These are phyloP conservation scores for Antheraea mylitta DNA, from an alignment of 1,140 invertebrate species.

Conservation along the genomic window DNA sequence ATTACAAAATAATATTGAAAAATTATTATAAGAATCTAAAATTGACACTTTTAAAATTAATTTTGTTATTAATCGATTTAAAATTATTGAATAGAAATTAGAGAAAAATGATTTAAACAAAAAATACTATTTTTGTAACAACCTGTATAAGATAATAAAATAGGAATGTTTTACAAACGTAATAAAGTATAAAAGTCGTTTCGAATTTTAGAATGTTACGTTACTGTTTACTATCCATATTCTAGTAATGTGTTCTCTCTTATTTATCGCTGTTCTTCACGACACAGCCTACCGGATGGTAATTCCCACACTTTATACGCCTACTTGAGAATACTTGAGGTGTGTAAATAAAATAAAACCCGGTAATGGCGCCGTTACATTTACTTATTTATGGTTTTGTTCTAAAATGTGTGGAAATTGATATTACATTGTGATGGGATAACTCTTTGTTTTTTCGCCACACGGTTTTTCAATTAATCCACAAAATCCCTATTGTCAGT, in stretches of 20 bases:
- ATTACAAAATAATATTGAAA: no score
- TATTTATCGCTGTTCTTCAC: slow-evolving; percentile 40
- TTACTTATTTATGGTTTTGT: slow-evolving; percentile 12
- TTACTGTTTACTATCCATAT: neutral
- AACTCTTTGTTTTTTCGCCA: neutral
- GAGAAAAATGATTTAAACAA: no score
- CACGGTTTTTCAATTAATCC: neutral
- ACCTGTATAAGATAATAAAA: neutral
- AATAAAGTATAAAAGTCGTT: neutral
- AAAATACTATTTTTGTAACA: no score
- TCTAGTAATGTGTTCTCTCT: slow-evolving; percentile 16
- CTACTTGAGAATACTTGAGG: slow-evolving; percentile 52
- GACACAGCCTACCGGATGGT: slow-evolving; percentile 40
- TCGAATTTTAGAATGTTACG: neutral
- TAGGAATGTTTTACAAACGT: neutral
- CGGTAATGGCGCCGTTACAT: slow-evolving; percentile 19
- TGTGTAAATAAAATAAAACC: slow-evolving; percentile 61
- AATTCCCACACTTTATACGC: slow-evolving; percentile 61
- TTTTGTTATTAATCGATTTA: no score
- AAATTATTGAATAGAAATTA: no score
- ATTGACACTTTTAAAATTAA: no score
- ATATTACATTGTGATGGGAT: slow-evolving; percentile 5
- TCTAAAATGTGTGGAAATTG: slow-evolving; percentile 10
- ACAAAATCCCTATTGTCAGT: neutral
- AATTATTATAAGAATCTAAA: no score